A percentile compares a stretch with the other conserved stretches of the same genome.
Evolutionary conservation across 2,888 invertebrate genomes (phyloP).

Genomic region (Sarcophaga caerulescens): DNA sequence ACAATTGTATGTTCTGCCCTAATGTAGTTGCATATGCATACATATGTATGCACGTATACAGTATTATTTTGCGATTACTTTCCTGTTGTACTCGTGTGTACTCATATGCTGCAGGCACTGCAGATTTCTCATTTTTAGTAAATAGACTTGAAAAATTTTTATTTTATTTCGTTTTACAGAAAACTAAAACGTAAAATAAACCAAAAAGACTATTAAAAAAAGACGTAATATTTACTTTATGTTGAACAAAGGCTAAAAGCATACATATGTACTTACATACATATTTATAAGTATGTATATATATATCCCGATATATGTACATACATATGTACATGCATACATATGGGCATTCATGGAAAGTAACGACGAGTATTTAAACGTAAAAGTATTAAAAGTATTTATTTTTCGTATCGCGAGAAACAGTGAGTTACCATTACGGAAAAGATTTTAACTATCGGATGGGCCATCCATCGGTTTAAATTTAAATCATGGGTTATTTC

Average conservation of each 20-base stretch:
- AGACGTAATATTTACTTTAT: conserved; percentile 36
- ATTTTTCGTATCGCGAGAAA: not conserved
- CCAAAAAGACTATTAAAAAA: not conserved
- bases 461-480: no score
- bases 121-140: conserved; percentile 49
- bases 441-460: not conserved
- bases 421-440: not conserved
- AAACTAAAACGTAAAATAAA: not conserved
- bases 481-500: no score
- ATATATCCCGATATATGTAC: not conserved
- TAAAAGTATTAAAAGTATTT: no score
- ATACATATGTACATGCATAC: not conserved
- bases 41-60: not conserved
- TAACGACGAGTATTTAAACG: not conserved
- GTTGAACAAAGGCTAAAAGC: not conserved
- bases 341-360: not conserved
- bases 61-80: conserved; percentile 10
- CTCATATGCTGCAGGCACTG: conserved; percentile 56
- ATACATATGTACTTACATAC: not conserved
- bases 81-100: conserved; percentile 5
- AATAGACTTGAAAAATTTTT: conserved; percentile 9
- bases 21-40: not conserved
- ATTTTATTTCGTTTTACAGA: not conserved
- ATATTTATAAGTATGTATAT: no score
- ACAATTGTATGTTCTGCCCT: not conserved